Evolutionary conservation across 2,888 invertebrate genomes (phyloP), one percentile per base, ranked within the genome.

Genomic region (Callimorpha dominula): DNA sequence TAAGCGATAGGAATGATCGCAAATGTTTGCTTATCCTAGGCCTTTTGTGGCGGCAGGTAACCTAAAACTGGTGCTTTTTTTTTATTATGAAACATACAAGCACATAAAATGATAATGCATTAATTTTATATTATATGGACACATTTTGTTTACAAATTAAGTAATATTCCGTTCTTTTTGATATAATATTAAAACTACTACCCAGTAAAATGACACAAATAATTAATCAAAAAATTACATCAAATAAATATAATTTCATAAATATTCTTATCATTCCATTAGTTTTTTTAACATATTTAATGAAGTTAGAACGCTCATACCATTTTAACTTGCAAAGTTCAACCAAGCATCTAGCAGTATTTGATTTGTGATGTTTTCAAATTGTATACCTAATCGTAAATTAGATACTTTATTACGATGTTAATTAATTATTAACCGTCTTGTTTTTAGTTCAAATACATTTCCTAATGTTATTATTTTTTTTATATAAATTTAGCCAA

Each of bases 321-420:
- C 77, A 80, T 60, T 79, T 65, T 82, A 78, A 82, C 78, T 75
- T 75, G 54, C 67, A 77, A 71, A 78, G 80, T 85, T 83, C 73
- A 85, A 82, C 77, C 68, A 78, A 75, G 65, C 79, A 71, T 74
- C 74, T 68, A 78, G 70, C 86, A 88, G 88, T 87, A 87, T 87
- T 87, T 81, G 68, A 77, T 76, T 80, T 83, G 85, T 86, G 86
- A 86, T 86, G 78, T 77, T 77, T 31, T 46, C 65, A 65, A 65
- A 49, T 77, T 77, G 78, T 75, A 74, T 46, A 76, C 69, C 65
- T 82, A 74, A 76, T 69, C 54, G 17, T 73, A 62, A 68, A 68
- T 65, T 49, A 69, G 60, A 65, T 74, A 81, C 82, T 85, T 81
- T 82, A 82, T 77, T 70, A 70, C 50, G 50, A 75, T 84, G 86